phyloP scores from a whole-genome alignment of 2,888 invertebrate genomes.

The Hypena proboscidalis region DNA sequence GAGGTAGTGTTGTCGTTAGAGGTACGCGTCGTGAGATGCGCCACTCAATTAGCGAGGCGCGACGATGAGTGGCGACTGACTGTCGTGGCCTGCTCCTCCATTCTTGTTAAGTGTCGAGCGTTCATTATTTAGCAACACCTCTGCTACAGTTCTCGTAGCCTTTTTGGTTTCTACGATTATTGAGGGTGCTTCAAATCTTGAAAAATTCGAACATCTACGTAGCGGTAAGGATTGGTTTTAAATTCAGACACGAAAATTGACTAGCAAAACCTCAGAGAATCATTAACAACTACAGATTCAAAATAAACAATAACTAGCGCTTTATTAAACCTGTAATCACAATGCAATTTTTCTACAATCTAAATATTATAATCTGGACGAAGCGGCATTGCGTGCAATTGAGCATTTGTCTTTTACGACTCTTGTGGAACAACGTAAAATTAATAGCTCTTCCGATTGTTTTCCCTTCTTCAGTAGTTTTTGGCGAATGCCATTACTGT shows the following conservation, averaged over 20 bases:
- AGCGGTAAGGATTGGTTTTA: too few species aligned
- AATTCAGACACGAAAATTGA: too few species aligned
- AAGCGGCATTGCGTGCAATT: slow-evolving; percentile 51
- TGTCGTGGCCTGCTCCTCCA: slow-evolving; percentile 47
- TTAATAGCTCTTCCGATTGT: slow-evolving; percentile 58
- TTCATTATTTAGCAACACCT: slow-evolving; percentile 55
- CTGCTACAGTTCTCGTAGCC: slow-evolving; percentile 23
- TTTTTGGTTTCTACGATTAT: slow-evolving; percentile 18
- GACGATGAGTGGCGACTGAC: slow-evolving; percentile 59
- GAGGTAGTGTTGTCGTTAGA: slow-evolving; percentile 39
- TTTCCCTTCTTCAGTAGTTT: slow-evolving; percentile 47
- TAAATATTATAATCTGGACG: slow-evolving; percentile 60
- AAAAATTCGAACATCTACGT: too few species aligned
- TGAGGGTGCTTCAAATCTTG: neutral
- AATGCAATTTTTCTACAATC: slow-evolving; percentile 54
- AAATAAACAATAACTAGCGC: too few species aligned
- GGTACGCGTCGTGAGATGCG: slow-evolving; percentile 43
- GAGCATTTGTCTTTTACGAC: slow-evolving; percentile 70
- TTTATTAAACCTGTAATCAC: slow-evolving; percentile 34
- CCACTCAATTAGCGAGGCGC: slow-evolving; percentile 59
- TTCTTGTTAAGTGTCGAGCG: slow-evolving; percentile 49
- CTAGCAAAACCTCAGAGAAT: too few species aligned
- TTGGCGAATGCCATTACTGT: slow-evolving; percentile 40
- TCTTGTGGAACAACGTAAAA: slow-evolving; percentile 65
- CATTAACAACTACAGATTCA: too few species aligned